phyloP scores from a whole-genome alignment of 2,113 vertebrate genomes.

The Phoenicopterus ruber region DNA sequence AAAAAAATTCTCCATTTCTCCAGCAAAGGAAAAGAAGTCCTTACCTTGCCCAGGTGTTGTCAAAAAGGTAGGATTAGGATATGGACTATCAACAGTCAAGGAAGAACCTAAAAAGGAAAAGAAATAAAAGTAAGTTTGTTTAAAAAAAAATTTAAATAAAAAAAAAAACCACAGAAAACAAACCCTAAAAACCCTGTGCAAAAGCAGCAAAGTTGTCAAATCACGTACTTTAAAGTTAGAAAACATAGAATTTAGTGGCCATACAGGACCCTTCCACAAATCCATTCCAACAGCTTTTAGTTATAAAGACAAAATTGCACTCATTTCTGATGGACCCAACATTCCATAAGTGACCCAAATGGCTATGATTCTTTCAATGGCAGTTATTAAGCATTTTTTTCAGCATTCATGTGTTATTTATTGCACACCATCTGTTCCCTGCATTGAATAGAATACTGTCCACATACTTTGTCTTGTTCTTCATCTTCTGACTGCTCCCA shows the following conservation, averaged over 20 bases:
- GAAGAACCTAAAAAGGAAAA: slow-evolving; percentile 69
- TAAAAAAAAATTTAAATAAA: too few species aligned
- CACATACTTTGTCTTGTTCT: not conserved
- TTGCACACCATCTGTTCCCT: not conserved
- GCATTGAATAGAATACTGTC: not conserved
- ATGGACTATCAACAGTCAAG: slow-evolving; percentile 61
- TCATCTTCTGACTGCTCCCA: not conserved
- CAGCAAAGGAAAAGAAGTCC: not conserved
- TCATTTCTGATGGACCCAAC: not conserved
- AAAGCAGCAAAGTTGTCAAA: not conserved
- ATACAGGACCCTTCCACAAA: too few species aligned
- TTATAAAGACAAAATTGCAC: not conserved
- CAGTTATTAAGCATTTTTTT: not conserved
- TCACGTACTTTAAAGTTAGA: not conserved
- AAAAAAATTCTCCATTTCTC: not conserved
- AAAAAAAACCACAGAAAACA: too few species aligned
- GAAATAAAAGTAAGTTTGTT: not conserved
- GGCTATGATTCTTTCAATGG: not conserved
- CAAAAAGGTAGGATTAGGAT: slow-evolving; percentile 72
- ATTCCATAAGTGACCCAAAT: not conserved
- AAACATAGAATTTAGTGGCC: too few species aligned
- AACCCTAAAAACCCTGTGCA: not conserved
- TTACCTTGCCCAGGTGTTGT: slow-evolving; percentile 77
- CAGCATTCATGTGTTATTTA: not conserved
- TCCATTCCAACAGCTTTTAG: not conserved